A percentile compares a stretch with the other conserved stretches of the same genome.
These are phyloP conservation scores for Cromileptes altivelis DNA, from an alignment of 2,113 vertebrate species.

Conservation along the genomic window DNA sequence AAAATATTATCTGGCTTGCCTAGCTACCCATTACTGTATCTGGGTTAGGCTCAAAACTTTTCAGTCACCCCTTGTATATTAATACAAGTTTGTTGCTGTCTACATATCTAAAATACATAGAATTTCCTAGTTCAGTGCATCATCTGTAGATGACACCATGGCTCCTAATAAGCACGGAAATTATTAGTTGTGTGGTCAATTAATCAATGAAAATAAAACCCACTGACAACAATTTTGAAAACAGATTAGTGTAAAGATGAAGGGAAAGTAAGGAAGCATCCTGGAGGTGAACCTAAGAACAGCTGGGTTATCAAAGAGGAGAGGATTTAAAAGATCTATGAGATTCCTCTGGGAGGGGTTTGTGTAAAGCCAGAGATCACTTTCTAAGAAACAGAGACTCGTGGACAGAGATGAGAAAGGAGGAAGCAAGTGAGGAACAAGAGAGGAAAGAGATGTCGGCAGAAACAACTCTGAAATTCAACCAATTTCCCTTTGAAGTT, in stretches of 20 bases:
- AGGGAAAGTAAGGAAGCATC: background rate
- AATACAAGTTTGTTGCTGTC: too few relatives aligned
- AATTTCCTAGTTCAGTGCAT: background rate
- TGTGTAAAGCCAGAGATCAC: slow-evolving; percentile 21
- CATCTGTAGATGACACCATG: background rate
- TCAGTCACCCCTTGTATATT: too few relatives aligned
- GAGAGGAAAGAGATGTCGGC: background rate
- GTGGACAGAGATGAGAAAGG: background rate
- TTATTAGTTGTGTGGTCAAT: background rate
- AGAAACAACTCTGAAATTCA: background rate
- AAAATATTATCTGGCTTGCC: too few relatives aligned
- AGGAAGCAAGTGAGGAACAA: background rate
- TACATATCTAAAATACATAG: too few relatives aligned
- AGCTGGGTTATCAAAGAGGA: slow-evolving; percentile 32
- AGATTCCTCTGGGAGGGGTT: slow-evolving; percentile 8
- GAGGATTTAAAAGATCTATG: slow-evolving; percentile 37
- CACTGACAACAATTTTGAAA: too few relatives aligned
- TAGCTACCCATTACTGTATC: too few relatives aligned
- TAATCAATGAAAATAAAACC: background rate
- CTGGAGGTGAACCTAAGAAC: slow-evolving; percentile 10
- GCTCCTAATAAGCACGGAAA: background rate
- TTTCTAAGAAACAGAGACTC: background rate
- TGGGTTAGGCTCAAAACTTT: too few relatives aligned
- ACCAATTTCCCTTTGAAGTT: background rate
- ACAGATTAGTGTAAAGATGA: background rate